phyloP scores from a whole-genome alignment of 2,797 vertebrate genomes.

The Artibeus jamaicensis region DNA sequence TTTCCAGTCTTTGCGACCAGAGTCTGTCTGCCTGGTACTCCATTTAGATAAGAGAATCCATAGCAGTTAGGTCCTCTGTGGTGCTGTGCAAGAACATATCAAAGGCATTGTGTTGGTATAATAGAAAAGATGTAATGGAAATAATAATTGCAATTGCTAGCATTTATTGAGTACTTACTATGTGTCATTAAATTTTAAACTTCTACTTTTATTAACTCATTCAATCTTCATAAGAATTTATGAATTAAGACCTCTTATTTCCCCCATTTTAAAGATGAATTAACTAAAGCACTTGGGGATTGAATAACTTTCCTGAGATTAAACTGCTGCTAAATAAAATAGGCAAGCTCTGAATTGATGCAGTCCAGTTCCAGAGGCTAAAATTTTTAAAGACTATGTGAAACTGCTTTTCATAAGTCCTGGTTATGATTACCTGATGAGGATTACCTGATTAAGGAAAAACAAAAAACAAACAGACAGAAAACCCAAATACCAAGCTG shows the following conservation, averaged over 20 bases:
- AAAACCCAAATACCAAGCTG: background rate
- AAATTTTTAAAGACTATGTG: background rate
- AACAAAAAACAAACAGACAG: background rate
- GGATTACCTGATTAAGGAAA: background rate
- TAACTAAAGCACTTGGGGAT: background rate
- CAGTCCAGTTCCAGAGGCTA: background rate
- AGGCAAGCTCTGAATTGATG: background rate
- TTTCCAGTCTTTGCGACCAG: background rate
- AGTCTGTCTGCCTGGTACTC: background rate
- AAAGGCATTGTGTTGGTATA: background rate
- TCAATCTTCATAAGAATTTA: slow-evolving; percentile 4
- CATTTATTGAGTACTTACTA: background rate
- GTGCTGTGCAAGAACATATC: too few relatives aligned
- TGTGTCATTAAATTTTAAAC: background rate
- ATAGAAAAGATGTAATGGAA: background rate
- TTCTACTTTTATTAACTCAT: background rate
- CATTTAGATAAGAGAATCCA: background rate
- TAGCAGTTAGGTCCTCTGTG: background rate
- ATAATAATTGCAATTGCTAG: background rate
- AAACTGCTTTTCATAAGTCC: background rate
- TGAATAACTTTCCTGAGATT: background rate
- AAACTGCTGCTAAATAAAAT: background rate
- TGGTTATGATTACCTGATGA: background rate
- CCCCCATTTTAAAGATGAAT: background rate
- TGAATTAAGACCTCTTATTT: background rate